Base-by-base conservation (phyloP, 1,140 invertebrate genomes). In the Drosophila mauritiana region DNA sequence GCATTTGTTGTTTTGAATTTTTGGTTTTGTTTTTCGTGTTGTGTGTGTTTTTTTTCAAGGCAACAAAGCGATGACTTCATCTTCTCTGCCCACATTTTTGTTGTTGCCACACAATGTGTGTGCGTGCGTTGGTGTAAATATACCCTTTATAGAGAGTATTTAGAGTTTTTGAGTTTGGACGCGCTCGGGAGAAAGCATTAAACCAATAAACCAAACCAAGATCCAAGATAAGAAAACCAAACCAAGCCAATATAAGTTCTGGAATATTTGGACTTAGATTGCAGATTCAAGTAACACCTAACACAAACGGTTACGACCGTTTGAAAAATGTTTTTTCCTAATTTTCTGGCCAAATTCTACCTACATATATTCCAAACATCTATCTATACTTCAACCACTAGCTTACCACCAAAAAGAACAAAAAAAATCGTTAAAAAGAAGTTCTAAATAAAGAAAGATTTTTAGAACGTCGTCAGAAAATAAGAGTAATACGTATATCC, bases 21-120 rank as follows among this genome's bases (percentile, higher is more conserved):
- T 57, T 25, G 45, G 37, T 46, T 42, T 63, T 20, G 57, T 57
- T 65, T 54, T 22, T 62, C 20, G 37, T 34, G 37, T 39, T 27
- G 13, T 45, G 42, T 45, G 57, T 45, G 43, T 42, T 27, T 67
- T 37, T 68, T 59, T 82, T 82, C 74, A 82, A 82, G 80, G 68
- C 68, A 82, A 70, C 57, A 61, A 67, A 69, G 22, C 80, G 80
- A 84, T 84, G 80, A 84, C 77, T 84, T 84, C 81, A 84, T 84
- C 80, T 84, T 63, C 81, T 58, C 64, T 77, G 72, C 69, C 67
- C 73, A 80, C 78, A 64, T 27, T 15, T 48, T 48, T 40, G 46
- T 65, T 49, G 27, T 51, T 34, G 48, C 48, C 13, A 3, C n/a
- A 17, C 27, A 46, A 8, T 17, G 48, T 51, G 40, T 62, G 40